Base-by-base conservation (phyloP, 2,113 vertebrate species). In the Aegotheles bennettii region DNA sequence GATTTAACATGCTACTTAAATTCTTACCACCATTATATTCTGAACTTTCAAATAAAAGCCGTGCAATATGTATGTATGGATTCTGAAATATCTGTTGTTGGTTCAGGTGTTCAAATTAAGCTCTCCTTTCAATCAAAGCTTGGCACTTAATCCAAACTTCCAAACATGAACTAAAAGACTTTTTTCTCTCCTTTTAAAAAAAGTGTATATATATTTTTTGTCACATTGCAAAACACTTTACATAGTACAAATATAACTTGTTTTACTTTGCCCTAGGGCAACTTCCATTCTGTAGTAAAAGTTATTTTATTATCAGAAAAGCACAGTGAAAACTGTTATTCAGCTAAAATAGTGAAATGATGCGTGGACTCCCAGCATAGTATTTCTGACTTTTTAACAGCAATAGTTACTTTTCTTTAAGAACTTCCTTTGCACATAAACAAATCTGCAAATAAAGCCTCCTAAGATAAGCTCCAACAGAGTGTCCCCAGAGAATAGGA, bases 21-120 rank as follows among this genome's bases (percentile, higher is more conserved):
- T 84, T 93, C 92, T 94, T 96, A 96, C 75, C 76, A 80, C 79
- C 48, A 81, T 93, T 93, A 95, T 92, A 94, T 94, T 97, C 64
- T 96, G 95, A 92, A 90, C 91, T 89, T 78, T 89, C 79, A 94
- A 94, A 87, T 85, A 90, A 94, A 94, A 86, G 70, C 47, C 76
- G 38, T 71, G 71, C 74, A 93, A 87, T 87, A 81, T 77, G 70
- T 65, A 95, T 80, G 78, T 2, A 93, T 57, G 83, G 40, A 93
- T 86, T 97, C 91, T 95, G 91, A 93, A 94, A 89, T 84, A 57
- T 88, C 79, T 48, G 5, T 91, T 95, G 86, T 89, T 97, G 77
- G 90, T 97, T 96, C 96, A 96, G 95, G 95, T 96, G 95, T 89
- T 96, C 92, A 96, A 89, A 93, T 93, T 94, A 95, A 95, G 48